Evolutionary conservation across 2,113 vertebrate genomes (phyloP), one percentile per base, ranked within the genome.

Genomic region (Tragelaphus scriptus): DNA sequence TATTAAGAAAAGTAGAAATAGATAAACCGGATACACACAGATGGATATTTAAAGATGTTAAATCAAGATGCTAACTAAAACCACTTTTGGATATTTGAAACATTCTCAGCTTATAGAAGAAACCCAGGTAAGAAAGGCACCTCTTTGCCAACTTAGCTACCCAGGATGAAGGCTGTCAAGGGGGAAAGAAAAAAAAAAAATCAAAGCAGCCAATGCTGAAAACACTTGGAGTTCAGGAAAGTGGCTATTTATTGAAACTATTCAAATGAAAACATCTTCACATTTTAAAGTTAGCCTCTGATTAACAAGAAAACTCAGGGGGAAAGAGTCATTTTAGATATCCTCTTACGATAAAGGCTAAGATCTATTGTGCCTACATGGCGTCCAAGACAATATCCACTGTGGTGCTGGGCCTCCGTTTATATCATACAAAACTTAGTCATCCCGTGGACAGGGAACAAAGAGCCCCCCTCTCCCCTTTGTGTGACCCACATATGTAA

Each of bases 1-100:
- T 99, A 99, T 99, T 99, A 99, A 98, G 99, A 97, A 98, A 98
- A 99, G 92, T 95, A 58, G 97, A 98, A 98, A 97, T 98, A 96
- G 85, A 97, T 61, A 94, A 97, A 98, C 26, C 90, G 47, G 93
- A 90, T 44, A 61, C 95, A 82, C 85, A 95, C n/a, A 85, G 77
- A 88, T 77, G 61, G 30, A 93, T 88, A 96, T 97, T 98, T 90
- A 97, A 97, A 91, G 91, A 80, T 55, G 65, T 86, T 87, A 97
- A 88, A 98, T 96, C 92, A 92, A 92, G 94, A 98, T 55, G 59
- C 87, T 87, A 97, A 68, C 84, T 95, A 53, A 96, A 98, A 96
- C 98, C 97, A 98, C 98, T 98, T 98, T 95, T 97, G 2, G 26
- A 96, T 36, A n/a, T 85, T 98, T 96, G 96, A 96, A 98, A 97